A percentile compares a stretch with the other conserved stretches of the same genome.
phyloP scores from a whole-genome alignment of 2,797 vertebrate genomes.

The Melanotaenia trifasciata region DNA sequence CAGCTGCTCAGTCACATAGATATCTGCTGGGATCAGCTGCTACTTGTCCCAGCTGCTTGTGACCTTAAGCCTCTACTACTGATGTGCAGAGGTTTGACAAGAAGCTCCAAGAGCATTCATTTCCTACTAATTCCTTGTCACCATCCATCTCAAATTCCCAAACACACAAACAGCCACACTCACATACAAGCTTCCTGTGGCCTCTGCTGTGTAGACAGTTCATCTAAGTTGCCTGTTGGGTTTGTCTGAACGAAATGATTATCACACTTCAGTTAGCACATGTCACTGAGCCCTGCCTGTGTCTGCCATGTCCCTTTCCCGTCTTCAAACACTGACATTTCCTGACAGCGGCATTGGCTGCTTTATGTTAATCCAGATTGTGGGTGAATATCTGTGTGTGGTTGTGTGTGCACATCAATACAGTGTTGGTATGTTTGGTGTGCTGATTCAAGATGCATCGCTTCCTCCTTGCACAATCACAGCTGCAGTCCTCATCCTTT shows the following conservation, averaged over 20 bases:
- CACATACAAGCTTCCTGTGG: slow-evolving; percentile 16
- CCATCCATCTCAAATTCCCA: slow-evolving; percentile 55
- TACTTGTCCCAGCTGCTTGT: slow-evolving; percentile 59
- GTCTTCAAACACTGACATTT: slow-evolving; percentile 66
- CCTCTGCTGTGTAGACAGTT: slow-evolving; percentile 49
- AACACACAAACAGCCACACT: slow-evolving; percentile 40
- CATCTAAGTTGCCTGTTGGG: slow-evolving; percentile 61
- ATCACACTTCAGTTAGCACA: slow-evolving; percentile 79
- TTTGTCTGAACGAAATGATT: slow-evolving; percentile 75
- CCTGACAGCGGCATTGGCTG: slow-evolving; percentile 64
- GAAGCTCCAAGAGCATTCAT: slow-evolving; percentile 64
- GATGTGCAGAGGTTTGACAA: slow-evolving; percentile 71
- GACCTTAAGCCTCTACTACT: slow-evolving; percentile 62
- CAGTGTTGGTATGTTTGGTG: slow-evolving; percentile 11
- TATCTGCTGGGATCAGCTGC: slow-evolving; percentile 65
- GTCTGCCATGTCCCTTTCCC: slow-evolving; percentile 61
- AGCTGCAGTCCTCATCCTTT: slow-evolving; percentile 27
- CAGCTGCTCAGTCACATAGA: slow-evolving; percentile 47
- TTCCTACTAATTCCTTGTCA: slow-evolving; percentile 73
- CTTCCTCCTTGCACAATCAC: slow-evolving; percentile 18
- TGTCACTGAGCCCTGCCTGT: slow-evolving; percentile 70
- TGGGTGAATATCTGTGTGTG: slow-evolving; percentile 34
- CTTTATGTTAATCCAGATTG: slow-evolving; percentile 62
- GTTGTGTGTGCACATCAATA: slow-evolving; percentile 7
- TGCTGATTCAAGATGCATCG: slow-evolving; percentile 37